A percentile compares a stretch with the other conserved stretches of the same genome.
These are phyloP conservation scores for Plecotus auritus DNA, from an alignment of 2,113 vertebrate genomes.

Conservation along the genomic window DNA sequence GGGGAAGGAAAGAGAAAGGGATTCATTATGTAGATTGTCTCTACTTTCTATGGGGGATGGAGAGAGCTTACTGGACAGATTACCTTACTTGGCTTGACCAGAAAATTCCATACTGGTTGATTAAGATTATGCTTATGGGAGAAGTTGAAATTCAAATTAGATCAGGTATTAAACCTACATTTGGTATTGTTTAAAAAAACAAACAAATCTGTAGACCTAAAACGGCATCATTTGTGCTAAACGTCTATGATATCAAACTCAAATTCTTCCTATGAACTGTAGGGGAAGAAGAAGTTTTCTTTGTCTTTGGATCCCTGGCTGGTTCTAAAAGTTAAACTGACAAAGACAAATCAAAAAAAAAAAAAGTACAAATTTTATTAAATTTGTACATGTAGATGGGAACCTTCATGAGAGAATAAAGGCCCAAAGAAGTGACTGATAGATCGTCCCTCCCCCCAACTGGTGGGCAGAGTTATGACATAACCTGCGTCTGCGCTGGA, in stretches of 20 bases:
- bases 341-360: not conserved
- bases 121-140: not conserved
- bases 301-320: not conserved
- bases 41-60: not conserved
- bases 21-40: not conserved
- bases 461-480: too few relatives aligned
- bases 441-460: too few relatives aligned
- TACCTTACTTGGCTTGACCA: not conserved
- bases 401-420: not conserved
- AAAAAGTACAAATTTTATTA: not conserved
- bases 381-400: not conserved
- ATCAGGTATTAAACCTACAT: not conserved
- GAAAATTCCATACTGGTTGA: not conserved
- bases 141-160: not conserved
- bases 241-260: not conserved
- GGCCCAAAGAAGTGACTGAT: not conserved
- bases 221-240: not conserved
- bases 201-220: not conserved
- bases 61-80: not conserved
- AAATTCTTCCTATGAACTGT: not conserved
- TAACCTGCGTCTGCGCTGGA: too few relatives aligned
- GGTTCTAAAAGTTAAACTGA: not conserved
- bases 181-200: not conserved
- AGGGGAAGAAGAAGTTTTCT: not conserved
- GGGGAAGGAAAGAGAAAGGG: not conserved